phyloP scores from a whole-genome alignment of 2,888 invertebrate genomes.

The Caenorhabditis virilis region DNA sequence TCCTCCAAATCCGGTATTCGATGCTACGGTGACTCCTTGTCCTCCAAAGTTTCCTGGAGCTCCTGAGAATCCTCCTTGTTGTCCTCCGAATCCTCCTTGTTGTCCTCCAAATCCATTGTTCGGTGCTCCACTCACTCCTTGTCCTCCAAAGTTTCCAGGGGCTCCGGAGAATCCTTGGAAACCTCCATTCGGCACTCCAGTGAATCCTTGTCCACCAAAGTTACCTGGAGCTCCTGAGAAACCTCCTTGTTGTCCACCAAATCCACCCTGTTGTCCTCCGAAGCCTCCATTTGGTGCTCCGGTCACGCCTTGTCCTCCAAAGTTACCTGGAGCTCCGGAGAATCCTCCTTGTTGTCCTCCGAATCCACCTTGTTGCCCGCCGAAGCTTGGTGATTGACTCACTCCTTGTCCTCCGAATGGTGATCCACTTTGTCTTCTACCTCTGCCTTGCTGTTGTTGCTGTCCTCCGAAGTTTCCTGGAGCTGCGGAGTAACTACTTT shows the following conservation, averaged over 20 bases:
- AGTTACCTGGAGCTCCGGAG: too few relatives aligned
- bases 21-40: too few relatives aligned
- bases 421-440: neutral
- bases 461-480: too few relatives aligned
- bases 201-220: constrained; percentile 7
- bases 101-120: constrained; percentile 6
- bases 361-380: too few relatives aligned
- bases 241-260: constrained; percentile 1
- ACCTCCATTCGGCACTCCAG: constrained; percentile 20
- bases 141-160: constrained; percentile 13
- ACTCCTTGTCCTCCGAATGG: neutral
- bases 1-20: constrained; percentile 6
- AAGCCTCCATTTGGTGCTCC: neutral
- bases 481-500: too few relatives aligned
- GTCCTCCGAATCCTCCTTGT: constrained; percentile 12
- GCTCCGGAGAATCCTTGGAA: constrained; percentile 6
- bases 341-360: too few relatives aligned
- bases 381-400: too few relatives aligned
- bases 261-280: constrained; percentile 4
- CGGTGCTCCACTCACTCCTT: constrained; percentile 11
- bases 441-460: too few relatives aligned
- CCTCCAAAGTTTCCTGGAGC: constrained; percentile 6
- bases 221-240: neutral
- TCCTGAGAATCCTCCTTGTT: constrained; percentile 3
- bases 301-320: too few relatives aligned